Conservation (phyloP, 2,113 vertebrate genomes). For the Lamprotornis superbus region DNA sequence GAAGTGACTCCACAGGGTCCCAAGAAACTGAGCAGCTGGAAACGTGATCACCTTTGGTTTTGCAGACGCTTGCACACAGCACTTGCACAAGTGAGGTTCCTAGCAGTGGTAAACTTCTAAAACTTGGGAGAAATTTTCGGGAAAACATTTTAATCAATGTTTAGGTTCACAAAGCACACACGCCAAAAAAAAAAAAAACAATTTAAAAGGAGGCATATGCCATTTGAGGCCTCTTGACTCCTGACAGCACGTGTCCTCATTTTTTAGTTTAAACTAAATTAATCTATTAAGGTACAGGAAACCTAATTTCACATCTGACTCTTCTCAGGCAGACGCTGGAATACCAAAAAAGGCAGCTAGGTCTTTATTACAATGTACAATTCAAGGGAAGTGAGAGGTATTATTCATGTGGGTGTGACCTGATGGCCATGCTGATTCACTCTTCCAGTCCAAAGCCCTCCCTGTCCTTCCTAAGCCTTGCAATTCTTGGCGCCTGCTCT, state of each 20-base stretch:
- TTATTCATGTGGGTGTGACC: conserved; percentile 69
- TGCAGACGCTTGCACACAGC: background rate
- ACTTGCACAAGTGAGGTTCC: no score
- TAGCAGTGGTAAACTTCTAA: background rate
- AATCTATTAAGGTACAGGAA: conserved; percentile 59
- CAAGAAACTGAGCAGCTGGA: background rate
- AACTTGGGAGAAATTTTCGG: background rate
- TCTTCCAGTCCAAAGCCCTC: conserved; percentile 54
- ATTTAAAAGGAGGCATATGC: background rate
- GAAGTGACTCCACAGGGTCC: background rate
- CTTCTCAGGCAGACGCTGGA: background rate
- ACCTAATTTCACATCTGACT: conserved; percentile 52
- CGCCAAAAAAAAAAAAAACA: background rate
- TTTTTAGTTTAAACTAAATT: conserved; percentile 49
- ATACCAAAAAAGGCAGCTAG: conserved; percentile 53
- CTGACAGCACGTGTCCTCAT: conserved; percentile 13
- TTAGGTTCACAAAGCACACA: background rate
- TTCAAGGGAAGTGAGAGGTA: conserved; percentile 64
- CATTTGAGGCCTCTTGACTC: conserved; percentile 21
- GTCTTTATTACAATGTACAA: conserved; percentile 60
- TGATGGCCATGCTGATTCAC: conserved; percentile 55
- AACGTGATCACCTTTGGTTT: background rate
- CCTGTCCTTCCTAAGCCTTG: conserved; percentile 51
- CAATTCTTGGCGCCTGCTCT: background rate
- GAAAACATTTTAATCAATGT: background rate